Evolutionary conservation across 2,888 invertebrate genomes (phyloP).

Genomic region (Chamaedrilus cognettii): DNA sequence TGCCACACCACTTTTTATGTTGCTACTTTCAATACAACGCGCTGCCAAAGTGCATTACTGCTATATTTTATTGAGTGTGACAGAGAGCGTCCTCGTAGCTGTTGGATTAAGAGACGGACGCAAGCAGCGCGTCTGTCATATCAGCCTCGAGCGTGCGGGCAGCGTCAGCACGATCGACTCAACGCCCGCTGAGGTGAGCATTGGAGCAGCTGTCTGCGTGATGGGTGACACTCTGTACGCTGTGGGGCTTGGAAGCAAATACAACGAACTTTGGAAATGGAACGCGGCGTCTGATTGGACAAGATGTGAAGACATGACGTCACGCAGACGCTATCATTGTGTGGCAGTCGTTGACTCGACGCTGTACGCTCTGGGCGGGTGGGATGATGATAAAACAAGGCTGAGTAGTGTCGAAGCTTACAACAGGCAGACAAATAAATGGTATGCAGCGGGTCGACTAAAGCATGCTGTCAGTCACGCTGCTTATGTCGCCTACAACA

Average conservation of each 20-base stretch:
- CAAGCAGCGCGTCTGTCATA: too few relatives aligned
- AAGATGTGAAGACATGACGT: background rate
- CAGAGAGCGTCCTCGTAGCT: too few relatives aligned
- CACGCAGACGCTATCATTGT: background rate
- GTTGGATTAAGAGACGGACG: too few relatives aligned
- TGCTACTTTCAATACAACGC: too few relatives aligned
- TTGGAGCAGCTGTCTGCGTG: constrained; percentile 1
- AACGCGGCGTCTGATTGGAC: background rate
- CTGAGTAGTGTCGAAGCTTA: background rate
- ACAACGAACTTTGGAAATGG: constrained; percentile 3
- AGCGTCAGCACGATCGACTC: too few relatives aligned
- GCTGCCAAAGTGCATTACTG: too few relatives aligned
- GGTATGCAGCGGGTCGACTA: background rate
- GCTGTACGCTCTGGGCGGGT: background rate
- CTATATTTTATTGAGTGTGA: too few relatives aligned
- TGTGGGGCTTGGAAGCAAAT: background rate
- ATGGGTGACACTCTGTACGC: background rate
- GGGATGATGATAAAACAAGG: background rate
- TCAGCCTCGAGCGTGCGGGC: too few relatives aligned
- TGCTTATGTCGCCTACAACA: background rate
- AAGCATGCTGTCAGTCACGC: background rate
- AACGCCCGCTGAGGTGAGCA: too few relatives aligned
- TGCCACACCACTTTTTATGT: too few relatives aligned
- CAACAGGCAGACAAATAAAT: background rate
- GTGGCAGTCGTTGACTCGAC: background rate